These are phyloP conservation scores for Scomberomorus guttatus DNA, from an alignment of 2,797 vertebrate genomes.

Conservation along the genomic window DNA sequence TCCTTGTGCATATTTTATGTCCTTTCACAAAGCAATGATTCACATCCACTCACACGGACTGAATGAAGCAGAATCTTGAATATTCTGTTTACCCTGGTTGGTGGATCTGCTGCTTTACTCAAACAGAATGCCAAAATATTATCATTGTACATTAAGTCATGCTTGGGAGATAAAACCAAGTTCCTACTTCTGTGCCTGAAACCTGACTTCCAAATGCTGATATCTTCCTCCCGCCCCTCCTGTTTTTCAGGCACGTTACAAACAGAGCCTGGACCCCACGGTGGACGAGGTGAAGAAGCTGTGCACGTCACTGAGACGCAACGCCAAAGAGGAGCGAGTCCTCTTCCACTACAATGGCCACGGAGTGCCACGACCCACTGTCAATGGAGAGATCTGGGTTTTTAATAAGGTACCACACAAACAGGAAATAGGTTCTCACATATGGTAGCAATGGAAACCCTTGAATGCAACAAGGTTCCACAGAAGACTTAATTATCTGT, in stretches of 20 bases:
- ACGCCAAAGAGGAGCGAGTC: conserved; percentile 97
- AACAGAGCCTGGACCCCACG: conserved; percentile 97
- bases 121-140: not conserved
- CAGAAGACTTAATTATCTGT: not conserved
- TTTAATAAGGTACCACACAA: conserved; percentile 93
- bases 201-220: not conserved
- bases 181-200: not conserved
- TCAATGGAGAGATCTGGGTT: conserved; percentile 99
- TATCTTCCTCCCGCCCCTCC: not conserved
- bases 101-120: not conserved
- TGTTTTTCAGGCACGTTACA: conserved; percentile 92
- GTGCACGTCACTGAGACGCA: conserved; percentile 94
- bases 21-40: not conserved
- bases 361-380: conserved; percentile 96
- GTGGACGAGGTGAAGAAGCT: conserved; percentile 99
- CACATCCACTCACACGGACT: not conserved
- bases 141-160: not conserved
- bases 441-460: not conserved
- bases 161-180: not conserved
- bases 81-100: too few relatives aligned
- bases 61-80: not conserved
- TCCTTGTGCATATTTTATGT: not conserved
- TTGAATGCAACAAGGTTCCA: not conserved
- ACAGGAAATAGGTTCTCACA: not conserved
- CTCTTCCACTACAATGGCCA: conserved; percentile 99